phyloP scores from a whole-genome alignment of 2,113 vertebrate species.

The Prunella himalayana region DNA sequence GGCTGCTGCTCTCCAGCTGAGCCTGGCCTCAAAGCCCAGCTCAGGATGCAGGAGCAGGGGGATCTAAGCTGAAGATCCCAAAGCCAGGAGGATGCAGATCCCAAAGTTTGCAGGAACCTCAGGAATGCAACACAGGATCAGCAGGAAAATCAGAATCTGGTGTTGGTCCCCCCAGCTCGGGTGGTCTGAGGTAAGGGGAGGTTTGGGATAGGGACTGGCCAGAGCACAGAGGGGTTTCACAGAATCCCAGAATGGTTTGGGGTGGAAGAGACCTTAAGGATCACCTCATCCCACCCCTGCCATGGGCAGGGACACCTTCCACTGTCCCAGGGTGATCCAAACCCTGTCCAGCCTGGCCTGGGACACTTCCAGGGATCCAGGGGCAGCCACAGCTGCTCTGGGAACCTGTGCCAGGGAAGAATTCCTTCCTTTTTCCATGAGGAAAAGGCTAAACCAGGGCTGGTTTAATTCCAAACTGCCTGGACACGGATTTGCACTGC shows the following conservation, averaged over 20 bases:
- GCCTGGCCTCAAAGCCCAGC: neutral
- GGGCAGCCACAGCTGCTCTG: neutral
- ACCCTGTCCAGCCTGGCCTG: fast-evolving
- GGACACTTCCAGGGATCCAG: neutral
- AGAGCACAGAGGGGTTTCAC: fast-evolving
- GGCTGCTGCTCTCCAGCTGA: neutral
- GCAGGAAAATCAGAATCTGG: neutral
- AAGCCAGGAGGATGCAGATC: neutral
- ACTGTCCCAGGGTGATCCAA: fast-evolving
- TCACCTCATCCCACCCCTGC: neutral
- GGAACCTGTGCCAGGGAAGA: neutral
- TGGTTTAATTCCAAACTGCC: neutral
- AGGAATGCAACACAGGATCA: neutral
- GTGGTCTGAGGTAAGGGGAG: neutral
- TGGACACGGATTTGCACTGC: fast-evolving
- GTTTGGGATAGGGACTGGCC: neutral
- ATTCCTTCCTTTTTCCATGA: neutral
- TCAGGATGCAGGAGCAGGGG: fast-evolving
- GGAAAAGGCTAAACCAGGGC: fast-evolving
- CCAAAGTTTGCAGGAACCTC: neutral
- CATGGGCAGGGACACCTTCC: neutral
- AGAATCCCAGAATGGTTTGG: neutral
- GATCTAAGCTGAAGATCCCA: neutral
- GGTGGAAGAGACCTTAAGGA: neutral
- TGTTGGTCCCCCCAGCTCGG: neutral